Base-by-base conservation (phyloP, 2,888 invertebrate genomes). In the Diplolepis rosae region DNA sequence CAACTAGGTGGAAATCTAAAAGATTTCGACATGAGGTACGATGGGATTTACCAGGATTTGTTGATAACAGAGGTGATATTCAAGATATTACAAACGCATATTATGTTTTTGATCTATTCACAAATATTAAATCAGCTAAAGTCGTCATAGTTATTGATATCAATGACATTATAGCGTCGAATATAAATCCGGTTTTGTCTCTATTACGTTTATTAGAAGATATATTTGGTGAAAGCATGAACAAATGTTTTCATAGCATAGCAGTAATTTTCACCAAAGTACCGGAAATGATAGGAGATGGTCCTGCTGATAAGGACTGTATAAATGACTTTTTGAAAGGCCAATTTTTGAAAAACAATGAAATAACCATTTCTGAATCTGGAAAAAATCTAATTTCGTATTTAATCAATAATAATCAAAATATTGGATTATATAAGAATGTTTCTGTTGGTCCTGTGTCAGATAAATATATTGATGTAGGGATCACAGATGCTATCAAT, bases 231-330 rank as follows among this genome's bases (percentile, higher is more conserved):
- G 30, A 9, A 2, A 18, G 9, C 4, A 30, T n/a, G 15, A n/a
- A 28, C 5, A 2, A 54, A 7, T 30, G 30, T 2, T 52, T 30
- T 15, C 9, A 3, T 6, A 66, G 66, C 9, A 66, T 42, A 5
- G 66, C 18, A 11, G 9, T 70, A 2, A n/a, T 48, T 4, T 70
- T 70, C n/a, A 66, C 70, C 0, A 70, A 70, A 45, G 66, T 70
- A 27, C 66, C 70, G 4, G 15, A 66, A 5, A 28, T 1, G 13
- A 3, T 52, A 7, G 15, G 15, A 15, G 22, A 30, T 3, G 15
- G 3, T 2, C 9, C n/a, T 0, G 18, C 30, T 6, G 45, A 32
- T 9, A n/a, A 30, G 1, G 0, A 15, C 1, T 54, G 28, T 11
- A n/a, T 54, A 7, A 15, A 30, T 30, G 18, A 30, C 7, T 15